Evolutionary conservation across 2,888 invertebrate species (phyloP), one percentile per base, ranked within the genome.

Genomic region (Agrypnus murinus): DNA sequence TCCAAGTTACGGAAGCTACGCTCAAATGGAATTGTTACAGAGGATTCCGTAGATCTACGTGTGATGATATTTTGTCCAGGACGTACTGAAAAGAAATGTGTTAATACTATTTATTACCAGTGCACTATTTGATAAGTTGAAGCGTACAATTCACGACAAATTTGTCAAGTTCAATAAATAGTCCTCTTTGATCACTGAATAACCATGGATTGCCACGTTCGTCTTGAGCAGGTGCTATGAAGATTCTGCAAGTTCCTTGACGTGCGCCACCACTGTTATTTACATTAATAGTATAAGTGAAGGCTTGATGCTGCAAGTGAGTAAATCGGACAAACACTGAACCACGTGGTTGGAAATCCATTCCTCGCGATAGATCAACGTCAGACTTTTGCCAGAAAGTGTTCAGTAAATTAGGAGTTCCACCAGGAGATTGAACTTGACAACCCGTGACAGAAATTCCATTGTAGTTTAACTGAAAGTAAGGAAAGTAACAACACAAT

Each of bases 1-100:
- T 93, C 92, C 78, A 92, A 82, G 82, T 91, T 90, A 8, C 93
- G 89, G 91, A 94, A 96, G 1, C 93, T 94, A 65, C 92, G 88
- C 82, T 94, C 94, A 82, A 93, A 94, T 0, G 95, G 94, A 81
- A 95, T 93, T 9, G 95, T 95, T n/a, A 96, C 92, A 0, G 93
- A 91, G 0, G 95, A 95, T 50, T 93, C 90, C 0, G 84, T 82
- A 5, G 94, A 94, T 15, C 85, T 84, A n/a, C 93, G 90, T 0
- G 87, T 88, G 62, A 95, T 87, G 0, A 87, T 89, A 81, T 92
- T 94, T 72, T 86, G 86, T 3, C 94, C 94, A 0, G 91, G 88
- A 58, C 87, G 87, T 68, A 95, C 93, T 91, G 85, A 1, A 77
- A 76, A 40, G 40, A 7, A n/a, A n/a, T n/a, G n/a, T 5, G 14